Conservation (phyloP, 1,140 invertebrate genomes). For the Neodiprion fabricii region DNA sequence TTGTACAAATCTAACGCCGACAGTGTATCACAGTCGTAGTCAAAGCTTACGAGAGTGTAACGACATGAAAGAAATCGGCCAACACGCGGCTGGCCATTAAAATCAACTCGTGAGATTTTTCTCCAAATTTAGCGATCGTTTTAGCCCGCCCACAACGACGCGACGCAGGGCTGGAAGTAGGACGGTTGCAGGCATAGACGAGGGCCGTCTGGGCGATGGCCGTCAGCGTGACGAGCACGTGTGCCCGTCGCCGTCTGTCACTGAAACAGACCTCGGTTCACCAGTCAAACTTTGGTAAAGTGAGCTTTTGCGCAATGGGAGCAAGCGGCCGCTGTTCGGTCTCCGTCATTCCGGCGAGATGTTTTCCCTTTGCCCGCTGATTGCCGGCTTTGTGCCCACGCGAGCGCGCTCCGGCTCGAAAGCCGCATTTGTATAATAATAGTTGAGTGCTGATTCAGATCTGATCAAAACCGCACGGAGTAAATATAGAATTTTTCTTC, state of each 20-base stretch:
- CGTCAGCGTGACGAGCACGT: conserved; percentile 61
- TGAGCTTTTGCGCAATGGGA: conserved; percentile 15
- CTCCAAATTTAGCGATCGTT: conserved; percentile 48
- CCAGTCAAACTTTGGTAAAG: conserved; percentile 44
- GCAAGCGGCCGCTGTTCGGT: neutral
- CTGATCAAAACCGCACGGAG: too few species aligned
- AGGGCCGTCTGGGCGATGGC: conserved; percentile 52
- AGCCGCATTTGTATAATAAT: too few species aligned
- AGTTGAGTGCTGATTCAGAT: too few species aligned
- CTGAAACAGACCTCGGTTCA: conserved; percentile 39
- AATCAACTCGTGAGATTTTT: conserved; percentile 37
- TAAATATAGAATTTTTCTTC: neutral
- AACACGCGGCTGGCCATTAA: conserved; percentile 23
- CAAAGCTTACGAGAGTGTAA: conserved; percentile 26
- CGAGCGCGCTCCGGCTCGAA: too few species aligned
- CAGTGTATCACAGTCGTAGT: too few species aligned
- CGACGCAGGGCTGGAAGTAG: conserved; percentile 34
- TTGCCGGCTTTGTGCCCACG: too few species aligned
- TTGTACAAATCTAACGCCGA: too few species aligned
- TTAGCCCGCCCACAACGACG: conserved; percentile 54
- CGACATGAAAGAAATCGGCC: conserved; percentile 22
- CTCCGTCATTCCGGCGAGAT: neutral
- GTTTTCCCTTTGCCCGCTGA: too few species aligned
- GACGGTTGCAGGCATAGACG: neutral
- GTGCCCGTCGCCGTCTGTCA: conserved; percentile 56